Evolutionary conservation across 1,140 invertebrate species (phyloP).

Genomic region (Vanessa tameamea): DNA sequence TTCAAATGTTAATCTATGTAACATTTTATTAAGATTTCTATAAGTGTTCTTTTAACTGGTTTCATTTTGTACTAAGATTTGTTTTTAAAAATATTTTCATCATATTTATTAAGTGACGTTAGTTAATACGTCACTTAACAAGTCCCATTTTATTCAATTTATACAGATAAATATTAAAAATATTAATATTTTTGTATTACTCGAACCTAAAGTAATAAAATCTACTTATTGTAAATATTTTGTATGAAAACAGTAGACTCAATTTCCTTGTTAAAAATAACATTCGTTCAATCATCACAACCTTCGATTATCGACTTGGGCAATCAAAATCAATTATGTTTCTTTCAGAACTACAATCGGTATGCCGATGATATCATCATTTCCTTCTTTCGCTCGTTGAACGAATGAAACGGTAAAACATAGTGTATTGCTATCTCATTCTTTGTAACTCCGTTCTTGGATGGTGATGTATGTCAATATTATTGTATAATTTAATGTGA

Average conservation of each 20-base stretch:
- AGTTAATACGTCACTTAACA: neutral
- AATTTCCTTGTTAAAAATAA: neutral
- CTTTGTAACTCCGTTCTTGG: neutral
- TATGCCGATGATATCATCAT: conserved; percentile 12
- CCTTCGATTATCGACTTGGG: neutral
- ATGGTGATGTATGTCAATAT: neutral
- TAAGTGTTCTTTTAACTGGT: neutral
- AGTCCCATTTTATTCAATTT: neutral
- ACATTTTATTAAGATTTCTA: neutral
- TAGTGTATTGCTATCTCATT: conserved; percentile 1
- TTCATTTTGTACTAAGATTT: neutral
- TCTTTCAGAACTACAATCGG: conserved; percentile 12
- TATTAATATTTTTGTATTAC: neutral
- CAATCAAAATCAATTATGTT: conserved; percentile 16
- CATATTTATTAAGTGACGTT: neutral
- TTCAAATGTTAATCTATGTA: conserved; percentile 3
- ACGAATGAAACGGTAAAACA: conserved; percentile 2
- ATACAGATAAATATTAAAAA: neutral
- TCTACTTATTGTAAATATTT: neutral
- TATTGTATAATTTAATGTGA: neutral
- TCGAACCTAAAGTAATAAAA: neutral
- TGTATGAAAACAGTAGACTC: neutral
- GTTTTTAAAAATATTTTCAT: neutral
- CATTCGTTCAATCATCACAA: neutral
- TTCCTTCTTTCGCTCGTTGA: conserved; percentile 10